Conservation (phyloP, 1,140 invertebrate genomes). For the Penaeus chinensis region DNA sequence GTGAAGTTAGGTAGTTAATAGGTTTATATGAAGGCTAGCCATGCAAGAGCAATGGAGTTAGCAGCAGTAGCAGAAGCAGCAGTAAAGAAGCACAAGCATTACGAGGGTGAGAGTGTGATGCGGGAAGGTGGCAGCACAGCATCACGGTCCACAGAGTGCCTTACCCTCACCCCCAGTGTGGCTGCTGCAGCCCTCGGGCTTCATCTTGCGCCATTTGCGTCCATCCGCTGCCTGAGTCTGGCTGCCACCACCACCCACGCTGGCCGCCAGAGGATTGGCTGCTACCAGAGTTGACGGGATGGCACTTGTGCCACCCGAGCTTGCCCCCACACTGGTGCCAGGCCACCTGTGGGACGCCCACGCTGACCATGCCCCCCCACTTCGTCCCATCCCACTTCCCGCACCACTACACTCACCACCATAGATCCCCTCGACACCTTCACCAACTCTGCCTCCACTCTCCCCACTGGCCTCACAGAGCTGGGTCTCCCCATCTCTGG, state of each 20-base stretch:
- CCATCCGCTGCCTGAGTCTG: conserved; percentile 53
- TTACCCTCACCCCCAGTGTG: conserved; percentile 62
- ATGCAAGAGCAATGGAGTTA: conserved; percentile 46
- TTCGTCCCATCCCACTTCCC: conserved; percentile 16
- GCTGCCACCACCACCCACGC: conserved; percentile 31
- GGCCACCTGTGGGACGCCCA: conserved; percentile 53
- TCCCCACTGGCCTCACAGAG: conserved; percentile 30
- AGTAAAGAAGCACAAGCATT: conserved; percentile 49
- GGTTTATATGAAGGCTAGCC: conserved; percentile 34
- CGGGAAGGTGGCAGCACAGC: conserved; percentile 60
- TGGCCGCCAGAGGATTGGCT: conserved; percentile 44
- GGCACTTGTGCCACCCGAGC: conserved; percentile 33
- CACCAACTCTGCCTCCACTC: conserved; percentile 9
- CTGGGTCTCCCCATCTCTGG: conserved; percentile 52
- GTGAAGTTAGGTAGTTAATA: conserved; percentile 13
- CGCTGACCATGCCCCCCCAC: conserved; percentile 44
- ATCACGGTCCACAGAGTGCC: conserved; percentile 62
- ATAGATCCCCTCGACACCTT: conserved; percentile 26
- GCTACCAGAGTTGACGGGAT: conserved; percentile 33
- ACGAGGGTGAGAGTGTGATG: conserved; percentile 50
- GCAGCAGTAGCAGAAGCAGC: conserved; percentile 23
- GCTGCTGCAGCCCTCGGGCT: conserved; percentile 49
- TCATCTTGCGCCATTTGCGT: conserved; percentile 57
- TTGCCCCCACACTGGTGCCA: conserved; percentile 28
- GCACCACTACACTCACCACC: conserved; percentile 37